Evolutionary conservation across 2,888 invertebrate species (phyloP).

Genomic region (Cremastinae sp.): DNA sequence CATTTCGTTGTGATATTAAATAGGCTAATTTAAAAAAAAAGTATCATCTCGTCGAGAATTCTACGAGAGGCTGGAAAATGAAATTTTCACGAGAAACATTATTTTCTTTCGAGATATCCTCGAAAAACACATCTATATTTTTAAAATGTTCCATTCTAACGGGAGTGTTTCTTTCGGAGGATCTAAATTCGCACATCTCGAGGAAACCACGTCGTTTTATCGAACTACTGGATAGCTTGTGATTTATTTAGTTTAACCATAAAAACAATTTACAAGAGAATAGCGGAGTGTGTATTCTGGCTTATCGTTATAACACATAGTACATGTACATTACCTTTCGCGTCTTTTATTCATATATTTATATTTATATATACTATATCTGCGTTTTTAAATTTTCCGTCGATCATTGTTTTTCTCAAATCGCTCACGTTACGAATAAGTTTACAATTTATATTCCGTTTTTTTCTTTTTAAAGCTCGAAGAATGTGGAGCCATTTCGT

Average conservation of each 20-base stretch:
- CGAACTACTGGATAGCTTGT: constrained; percentile 73
- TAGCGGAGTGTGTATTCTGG: constrained; percentile 53
- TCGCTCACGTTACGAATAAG: constrained; percentile 30
- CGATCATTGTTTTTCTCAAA: constrained; percentile 36
- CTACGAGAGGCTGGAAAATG: no score
- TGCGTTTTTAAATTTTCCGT: constrained; percentile 26
- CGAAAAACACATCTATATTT: background rate
- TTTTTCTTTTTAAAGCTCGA: constrained; percentile 25
- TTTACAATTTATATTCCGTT: constrained; percentile 22
- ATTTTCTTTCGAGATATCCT: no score
- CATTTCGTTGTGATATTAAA: background rate
- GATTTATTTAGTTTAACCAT: constrained; percentile 80
- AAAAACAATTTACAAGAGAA: constrained; percentile 79
- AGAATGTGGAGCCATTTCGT: constrained; percentile 4
- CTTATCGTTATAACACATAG: constrained; percentile 68
- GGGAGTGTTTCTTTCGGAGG: background rate
- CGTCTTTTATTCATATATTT: constrained; percentile 48
- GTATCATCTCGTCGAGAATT: background rate
- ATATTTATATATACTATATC: constrained; percentile 63
- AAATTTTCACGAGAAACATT: no score
- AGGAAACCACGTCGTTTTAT: constrained; percentile 34
- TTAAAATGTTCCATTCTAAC: background rate
- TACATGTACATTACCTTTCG: constrained; percentile 52
- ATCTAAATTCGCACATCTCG: constrained; percentile 26
- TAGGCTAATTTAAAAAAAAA: background rate